A percentile compares a stretch with the other conserved stretches of the same genome.
These are phyloP conservation scores for Onychomys leucogaster DNA, from an alignment of 2,797 vertebrate genomes.

Conservation along the genomic window DNA sequence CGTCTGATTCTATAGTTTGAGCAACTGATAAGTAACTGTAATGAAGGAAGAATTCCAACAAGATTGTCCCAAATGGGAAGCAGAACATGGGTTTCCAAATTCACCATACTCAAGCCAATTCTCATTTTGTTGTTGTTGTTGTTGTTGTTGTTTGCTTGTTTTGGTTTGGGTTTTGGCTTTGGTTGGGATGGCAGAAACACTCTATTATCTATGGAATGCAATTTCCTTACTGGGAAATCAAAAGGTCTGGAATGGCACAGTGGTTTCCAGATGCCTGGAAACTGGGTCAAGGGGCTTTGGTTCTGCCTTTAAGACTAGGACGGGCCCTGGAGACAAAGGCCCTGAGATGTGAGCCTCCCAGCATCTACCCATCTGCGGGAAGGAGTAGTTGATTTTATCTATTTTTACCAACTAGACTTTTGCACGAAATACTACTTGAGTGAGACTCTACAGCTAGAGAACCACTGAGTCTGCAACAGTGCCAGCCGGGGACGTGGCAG, in stretches of 20 bases:
- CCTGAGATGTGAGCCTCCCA: not conserved
- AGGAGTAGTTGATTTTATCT: not conserved
- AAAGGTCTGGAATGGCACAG: not conserved
- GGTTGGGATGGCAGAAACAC: constrained; percentile 19
- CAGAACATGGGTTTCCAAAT: not conserved
- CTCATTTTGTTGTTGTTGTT: not conserved
- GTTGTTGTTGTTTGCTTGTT: not conserved
- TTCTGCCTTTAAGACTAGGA: not conserved
- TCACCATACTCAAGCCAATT: not conserved
- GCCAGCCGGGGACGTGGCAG: not conserved
- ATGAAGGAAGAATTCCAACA: not conserved
- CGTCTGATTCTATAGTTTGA: not conserved
- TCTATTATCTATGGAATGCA: not conserved
- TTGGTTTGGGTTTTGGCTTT: not conserved
- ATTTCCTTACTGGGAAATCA: not conserved
- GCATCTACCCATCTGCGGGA: not conserved
- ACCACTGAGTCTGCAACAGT: not conserved
- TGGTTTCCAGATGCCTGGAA: not conserved
- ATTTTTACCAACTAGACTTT: not conserved
- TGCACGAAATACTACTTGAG: not conserved
- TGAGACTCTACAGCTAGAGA: not conserved
- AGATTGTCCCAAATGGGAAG: not conserved
- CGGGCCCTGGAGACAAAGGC: not conserved
- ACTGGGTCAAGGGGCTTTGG: not conserved
- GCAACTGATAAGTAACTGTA: not conserved